Base-by-base conservation (phyloP, 2,113 vertebrate genomes). In the Herpetotheres cachinnans region DNA sequence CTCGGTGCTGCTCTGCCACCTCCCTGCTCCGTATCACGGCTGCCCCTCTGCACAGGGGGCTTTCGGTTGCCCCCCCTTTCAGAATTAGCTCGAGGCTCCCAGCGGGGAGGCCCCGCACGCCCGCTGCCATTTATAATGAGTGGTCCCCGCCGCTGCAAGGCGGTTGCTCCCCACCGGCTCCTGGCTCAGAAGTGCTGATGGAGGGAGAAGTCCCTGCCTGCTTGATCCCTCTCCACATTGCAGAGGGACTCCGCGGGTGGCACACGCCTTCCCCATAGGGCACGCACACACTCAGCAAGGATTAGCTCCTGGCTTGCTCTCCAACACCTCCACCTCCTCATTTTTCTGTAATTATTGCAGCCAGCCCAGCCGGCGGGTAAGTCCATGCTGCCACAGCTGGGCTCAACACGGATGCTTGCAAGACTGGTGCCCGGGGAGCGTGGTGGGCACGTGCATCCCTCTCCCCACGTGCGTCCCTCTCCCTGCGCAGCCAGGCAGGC, bases 11-110 rank as follows among this genome's bases (percentile, higher is more conserved):
- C 59, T 56, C 46, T 66, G 85, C 18, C 36, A 90, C 46, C 34
- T 61, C 59, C 55, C 29, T 61, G 56, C 15, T 86, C 67, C 0
- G 0, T n/a, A 26, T 16, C 69, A 19, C 0, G 0, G 40, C 13
- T 56, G 16, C 11, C 16, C 34, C n/a, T 63, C 46, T 70, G 46
- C 82, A 58, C 49, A 85, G 63, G 0, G 4, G 34, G 30, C 27
- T 22, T 84, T 38, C 27, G 36, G 69, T 5, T 71, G 50, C 15
- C 22, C 40, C 29, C 27, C 4, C 25, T 47, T 61, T 36, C 61
- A 74, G 36, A 62, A 82, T 8, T 55, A 71, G 34, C 24, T 77
- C 5, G 1, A 52, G 17, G 8, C 36, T 87, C 34, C 20, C 46
- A 47, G 40, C 5, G 1, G 40, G 49, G 22, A 86, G 9, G 55